Evolutionary conservation across 2,888 invertebrate species (phyloP), one percentile per base, ranked within the genome.

Genomic region (Tachystola acroxantha): DNA sequence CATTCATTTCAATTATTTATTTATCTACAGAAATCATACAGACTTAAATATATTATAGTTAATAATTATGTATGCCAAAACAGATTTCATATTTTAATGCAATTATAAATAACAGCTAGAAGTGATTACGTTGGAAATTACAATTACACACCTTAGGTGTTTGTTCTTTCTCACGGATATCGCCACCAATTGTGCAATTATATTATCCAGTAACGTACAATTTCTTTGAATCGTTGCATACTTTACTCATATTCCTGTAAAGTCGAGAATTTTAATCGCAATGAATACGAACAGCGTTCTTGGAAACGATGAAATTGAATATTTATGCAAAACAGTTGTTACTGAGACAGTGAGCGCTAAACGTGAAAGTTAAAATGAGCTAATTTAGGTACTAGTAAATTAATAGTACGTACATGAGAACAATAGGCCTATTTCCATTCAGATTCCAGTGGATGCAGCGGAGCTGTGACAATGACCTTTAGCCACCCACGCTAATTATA

Each of bases 381-480:
- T 30, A 30, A 30, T 30, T 14, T 30, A n/a, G n/a, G n/a, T n/a
- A 16, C 14, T 10, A 16, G 16, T 27, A 27, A 27, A 27, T 27
- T 12, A 11, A 12, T 12, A 24, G 6, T 37, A 32, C 34, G 43
- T 39, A 45, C 45, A 46, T 56, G 44, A 54, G 57, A 62, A 69
- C 62, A 62, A 67, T 64, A 57, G 69, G 53, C 56, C 64, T 69
- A 70, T 71, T 76, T 70, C 64, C 65, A 68, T 60, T 67, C 63
- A 65, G 59, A 64, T 66, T 67, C 60, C 62, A 54, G 47, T 43
- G 57, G 60, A 61, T 64, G 64, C 63, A 60, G 57, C 63, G 61
- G 67, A 66, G 70, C 77, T 74, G 73, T 64, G 85, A 86, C 85
- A 85, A 84, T 86, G 85, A 84, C 82, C 85, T 84, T 80, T 81